phyloP scores from a whole-genome alignment of 2,113 vertebrate species.

The Oncorhynchus gorbuscha region DNA sequence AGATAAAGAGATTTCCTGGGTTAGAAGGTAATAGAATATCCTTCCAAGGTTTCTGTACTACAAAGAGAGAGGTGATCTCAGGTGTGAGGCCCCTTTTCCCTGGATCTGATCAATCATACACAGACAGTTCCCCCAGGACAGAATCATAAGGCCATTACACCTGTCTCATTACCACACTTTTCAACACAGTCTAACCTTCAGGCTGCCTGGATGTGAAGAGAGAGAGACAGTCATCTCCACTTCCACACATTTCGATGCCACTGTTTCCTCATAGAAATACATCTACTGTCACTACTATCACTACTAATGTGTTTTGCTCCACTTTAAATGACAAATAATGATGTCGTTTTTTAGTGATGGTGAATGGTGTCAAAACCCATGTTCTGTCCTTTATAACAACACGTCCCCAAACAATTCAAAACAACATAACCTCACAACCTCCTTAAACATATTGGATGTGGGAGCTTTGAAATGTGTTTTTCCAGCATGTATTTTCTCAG shows the following conservation, averaged over 20 bases:
- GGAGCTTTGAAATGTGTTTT: background rate
- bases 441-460: background rate
- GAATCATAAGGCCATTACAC: constrained; percentile 21
- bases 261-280: too few species aligned
- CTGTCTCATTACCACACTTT: background rate
- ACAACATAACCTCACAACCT: too few species aligned
- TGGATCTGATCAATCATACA: constrained; percentile 46
- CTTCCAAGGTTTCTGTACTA: constrained; percentile 9
- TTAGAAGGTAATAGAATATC: constrained; percentile 39
- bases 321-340: too few species aligned
- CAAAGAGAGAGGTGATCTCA: constrained; percentile 43
- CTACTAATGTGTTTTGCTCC: too few species aligned
- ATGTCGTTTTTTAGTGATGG: too few species aligned
- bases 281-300: too few species aligned
- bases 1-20: background rate
- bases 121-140: constrained; percentile 24
- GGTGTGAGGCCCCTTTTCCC: constrained; percentile 25
- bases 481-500: background rate
- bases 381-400: too few species aligned
- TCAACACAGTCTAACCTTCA: background rate
- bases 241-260: too few species aligned
- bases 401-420: too few species aligned
- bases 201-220: background rate
- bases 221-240: background rate
- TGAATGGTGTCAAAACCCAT: too few species aligned